Evolutionary conservation across 2,113 vertebrate genomes (phyloP), one percentile per base, ranked within the genome.

Genomic region (Naja naja): DNA sequence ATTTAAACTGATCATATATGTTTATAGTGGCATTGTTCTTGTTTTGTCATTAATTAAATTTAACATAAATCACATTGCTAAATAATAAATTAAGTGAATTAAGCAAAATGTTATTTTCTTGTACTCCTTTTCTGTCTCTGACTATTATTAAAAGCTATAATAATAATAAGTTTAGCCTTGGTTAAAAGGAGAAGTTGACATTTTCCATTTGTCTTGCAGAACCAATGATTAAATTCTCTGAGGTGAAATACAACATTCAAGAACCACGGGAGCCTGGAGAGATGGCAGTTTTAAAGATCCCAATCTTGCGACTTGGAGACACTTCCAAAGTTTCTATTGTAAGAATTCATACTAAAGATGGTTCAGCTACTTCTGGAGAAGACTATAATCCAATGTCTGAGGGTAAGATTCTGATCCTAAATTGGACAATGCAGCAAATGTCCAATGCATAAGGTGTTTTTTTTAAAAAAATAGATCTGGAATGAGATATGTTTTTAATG

Each of bases 351-450:
- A 98, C 98, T 55, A 98, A 98, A 89, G 98, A 98, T n/a, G 98
- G 98, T 53, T 99, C 98, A 88, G 98, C 98, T 16, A 98, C 98
- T 27, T 98, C 98, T 20, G 98, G 98, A 93, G 98, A 98, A 60
- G 98, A 98, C 95, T 98, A 98, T 95, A 98, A 98, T 97, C 98
- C 98, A 0, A 58, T 98, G 94, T 98, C 98, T 91, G 97, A 98
- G 96, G 98, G 98, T 98, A 93, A 97, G 95, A 43, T 1, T 53
- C 27, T 91, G 87, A 14, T 1, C 0, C 90, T 20, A 45, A 4
- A 22, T 34, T 22, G 8, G 27, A 74, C 25, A 22, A 23, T 23
- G 25, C 14, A 74, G 1, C 14, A 45, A 81, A 22, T 90, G 30
- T 87, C 43, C 43, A 90, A 90, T 8, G 23, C 34, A 81, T 43